Evolutionary conservation across 2,888 invertebrate genomes (phyloP), one percentile per base, ranked within the genome.

Genomic region (Hartigia nigra): DNA sequence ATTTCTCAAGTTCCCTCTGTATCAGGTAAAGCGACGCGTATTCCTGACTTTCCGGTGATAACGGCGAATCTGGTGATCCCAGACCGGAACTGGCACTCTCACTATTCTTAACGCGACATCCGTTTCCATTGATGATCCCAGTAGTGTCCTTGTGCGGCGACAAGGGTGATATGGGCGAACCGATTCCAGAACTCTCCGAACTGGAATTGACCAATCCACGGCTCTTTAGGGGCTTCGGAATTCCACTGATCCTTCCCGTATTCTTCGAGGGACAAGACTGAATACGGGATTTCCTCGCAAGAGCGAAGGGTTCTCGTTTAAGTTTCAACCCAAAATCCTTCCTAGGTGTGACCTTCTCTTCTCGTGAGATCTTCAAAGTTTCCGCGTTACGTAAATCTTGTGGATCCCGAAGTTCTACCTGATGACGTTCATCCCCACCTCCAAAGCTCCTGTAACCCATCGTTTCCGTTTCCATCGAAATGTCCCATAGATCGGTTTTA

Each of bases 131-230:
- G 11, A 23, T 77, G 72, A 81, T 77, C 1, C 32, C 34, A 23
- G 72, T 72, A 11, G 82, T 69, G 12, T 86, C 88, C 31, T 80
- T 86, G 55, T 86, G 83, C 32, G 90, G 90, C 4, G 90, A 89
- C 69, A 89, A 81, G 4, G 89, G 89, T 34, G 90, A 90, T 69
- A 89, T 81, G 5, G 89, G 90, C n/a, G 90, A 90, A 31, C 87
- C 89, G 14, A 90, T 87, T 5, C 90, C 90, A 4, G 90, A 90
- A 80, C 90, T 90, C 77, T 90, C 90, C 3, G 90, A 90, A 69
- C 89, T 90, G 5, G 90, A 90, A 81, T 87, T 89, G 74, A 86
- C 88, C 34, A 90, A 72, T 12, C 86, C 85, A 31, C 84, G 82
- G 39, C 78, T 76, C 75, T 78, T 79, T 12, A 85, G 84, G 0